These are phyloP conservation scores for Hipparchia sbordonii DNA, from an alignment of 2,888 invertebrate species.

Conservation along the genomic window DNA sequence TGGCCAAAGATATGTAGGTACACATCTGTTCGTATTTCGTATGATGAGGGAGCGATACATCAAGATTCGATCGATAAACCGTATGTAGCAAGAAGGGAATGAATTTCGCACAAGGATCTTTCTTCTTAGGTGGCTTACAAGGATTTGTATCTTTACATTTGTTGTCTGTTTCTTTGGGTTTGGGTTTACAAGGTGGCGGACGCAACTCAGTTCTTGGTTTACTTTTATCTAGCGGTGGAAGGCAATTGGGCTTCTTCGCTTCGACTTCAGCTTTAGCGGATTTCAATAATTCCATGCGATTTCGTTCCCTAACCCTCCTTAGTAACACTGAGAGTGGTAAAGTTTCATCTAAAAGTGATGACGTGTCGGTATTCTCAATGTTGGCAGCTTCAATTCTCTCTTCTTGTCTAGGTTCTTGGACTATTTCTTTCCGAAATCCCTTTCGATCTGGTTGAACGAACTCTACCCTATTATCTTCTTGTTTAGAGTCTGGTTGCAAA, in stretches of 20 bases:
- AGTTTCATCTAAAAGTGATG: conserved; percentile 32
- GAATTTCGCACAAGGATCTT: conserved; percentile 39
- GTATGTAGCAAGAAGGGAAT: conserved; percentile 23
- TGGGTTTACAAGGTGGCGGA: conserved; percentile 39
- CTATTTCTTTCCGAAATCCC: neutral
- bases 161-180: conserved; percentile 22
- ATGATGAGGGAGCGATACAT: conserved; percentile 26
- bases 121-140: conserved; percentile 32
- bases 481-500: neutral
- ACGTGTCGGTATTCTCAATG: neutral
- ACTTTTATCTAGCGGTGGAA: conserved; percentile 40
- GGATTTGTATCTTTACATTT: conserved; percentile 43
- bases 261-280: conserved; percentile 33
- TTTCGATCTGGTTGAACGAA: neutral
- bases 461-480: neutral
- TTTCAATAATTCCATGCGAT: conserved; percentile 45
- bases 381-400: neutral
- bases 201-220: conserved; percentile 30
- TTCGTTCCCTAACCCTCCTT: conserved; percentile 53
- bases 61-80: conserved; percentile 18
- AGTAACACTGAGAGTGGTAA: conserved; percentile 57
- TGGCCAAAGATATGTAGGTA: conserved; percentile 4
- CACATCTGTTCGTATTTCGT: conserved; percentile 10
- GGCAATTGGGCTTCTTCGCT: conserved; percentile 33
- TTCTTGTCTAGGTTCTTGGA: neutral